Evolutionary conservation across 2,797 vertebrate genomes (phyloP).

Genomic region (Macropus fuliginosus): DNA sequence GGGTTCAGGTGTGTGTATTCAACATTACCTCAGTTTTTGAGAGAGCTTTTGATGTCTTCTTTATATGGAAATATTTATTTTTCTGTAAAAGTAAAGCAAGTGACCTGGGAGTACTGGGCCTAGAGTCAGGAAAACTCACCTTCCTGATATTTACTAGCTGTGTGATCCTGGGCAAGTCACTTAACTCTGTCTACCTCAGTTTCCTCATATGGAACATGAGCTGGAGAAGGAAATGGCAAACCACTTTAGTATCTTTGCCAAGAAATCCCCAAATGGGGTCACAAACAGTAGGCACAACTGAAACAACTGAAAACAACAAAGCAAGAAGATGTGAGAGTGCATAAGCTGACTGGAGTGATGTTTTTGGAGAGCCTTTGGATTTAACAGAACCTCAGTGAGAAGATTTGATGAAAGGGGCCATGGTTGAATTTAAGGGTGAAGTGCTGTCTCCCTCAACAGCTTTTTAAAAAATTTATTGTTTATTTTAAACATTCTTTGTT

Average conservation of each 20-base stretch:
- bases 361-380: neutral
- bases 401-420: neutral
- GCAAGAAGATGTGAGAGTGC: neutral
- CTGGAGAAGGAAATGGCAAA: neutral
- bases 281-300: neutral
- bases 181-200: neutral
- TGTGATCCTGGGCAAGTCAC: neutral
- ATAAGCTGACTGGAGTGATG: neutral
- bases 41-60: neutral
- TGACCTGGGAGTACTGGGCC: neutral
- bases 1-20: neutral
- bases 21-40: neutral
- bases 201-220: neutral
- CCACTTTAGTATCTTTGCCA: neutral
- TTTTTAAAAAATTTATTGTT: neutral
- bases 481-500: neutral
- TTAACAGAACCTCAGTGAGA: too few relatives aligned
- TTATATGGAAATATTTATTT: neutral
- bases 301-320: neutral
- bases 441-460: neutral
- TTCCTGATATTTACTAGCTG: neutral
- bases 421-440: neutral
- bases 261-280: too few relatives aligned
- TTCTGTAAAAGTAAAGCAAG: neutral
- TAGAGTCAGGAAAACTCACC: neutral